Percentiles rank a stretch among this genome's conserved stretches.
phyloP scores from a whole-genome alignment of 2,113 vertebrate genomes.

The Nothocercus nigrocapillus region DNA sequence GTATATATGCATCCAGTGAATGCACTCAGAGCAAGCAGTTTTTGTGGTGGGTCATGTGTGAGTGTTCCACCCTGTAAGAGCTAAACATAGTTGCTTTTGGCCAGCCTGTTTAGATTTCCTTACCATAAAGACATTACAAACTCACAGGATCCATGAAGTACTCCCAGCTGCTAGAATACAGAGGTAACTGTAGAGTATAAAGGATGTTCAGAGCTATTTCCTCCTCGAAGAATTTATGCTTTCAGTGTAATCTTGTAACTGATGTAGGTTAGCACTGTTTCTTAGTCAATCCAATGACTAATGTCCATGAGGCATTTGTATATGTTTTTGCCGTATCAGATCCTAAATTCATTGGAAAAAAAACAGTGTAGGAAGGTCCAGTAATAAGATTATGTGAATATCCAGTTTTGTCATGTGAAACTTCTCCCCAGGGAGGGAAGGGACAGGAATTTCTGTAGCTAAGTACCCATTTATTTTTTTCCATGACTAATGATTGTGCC shows the following conservation, averaged over 20 bases:
- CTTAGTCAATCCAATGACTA: background rate
- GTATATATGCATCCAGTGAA: accelerated
- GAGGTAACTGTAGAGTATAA: background rate
- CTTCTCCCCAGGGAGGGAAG: background rate
- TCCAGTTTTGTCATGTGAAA: background rate
- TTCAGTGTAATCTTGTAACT: background rate
- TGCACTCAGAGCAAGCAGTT: background rate
- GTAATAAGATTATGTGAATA: background rate
- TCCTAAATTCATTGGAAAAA: background rate
- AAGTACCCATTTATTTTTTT: background rate
- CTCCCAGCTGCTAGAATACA: background rate
- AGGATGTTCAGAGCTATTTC: background rate
- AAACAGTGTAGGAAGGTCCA: background rate
- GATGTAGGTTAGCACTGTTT: background rate
- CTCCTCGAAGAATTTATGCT: background rate
- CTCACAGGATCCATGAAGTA: background rate
- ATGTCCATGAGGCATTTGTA: background rate
- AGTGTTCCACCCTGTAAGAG: background rate
- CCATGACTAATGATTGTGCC: background rate
- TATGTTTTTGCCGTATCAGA: background rate
- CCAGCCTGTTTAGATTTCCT: background rate
- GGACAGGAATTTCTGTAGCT: background rate
- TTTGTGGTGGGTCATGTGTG: background rate
- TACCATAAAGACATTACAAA: background rate
- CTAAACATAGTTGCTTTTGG: background rate